A percentile compares a stretch with the other conserved stretches of the same genome.
phyloP scores from a whole-genome alignment of 2,888 invertebrate species.

The Ornithoptera priamus region DNA sequence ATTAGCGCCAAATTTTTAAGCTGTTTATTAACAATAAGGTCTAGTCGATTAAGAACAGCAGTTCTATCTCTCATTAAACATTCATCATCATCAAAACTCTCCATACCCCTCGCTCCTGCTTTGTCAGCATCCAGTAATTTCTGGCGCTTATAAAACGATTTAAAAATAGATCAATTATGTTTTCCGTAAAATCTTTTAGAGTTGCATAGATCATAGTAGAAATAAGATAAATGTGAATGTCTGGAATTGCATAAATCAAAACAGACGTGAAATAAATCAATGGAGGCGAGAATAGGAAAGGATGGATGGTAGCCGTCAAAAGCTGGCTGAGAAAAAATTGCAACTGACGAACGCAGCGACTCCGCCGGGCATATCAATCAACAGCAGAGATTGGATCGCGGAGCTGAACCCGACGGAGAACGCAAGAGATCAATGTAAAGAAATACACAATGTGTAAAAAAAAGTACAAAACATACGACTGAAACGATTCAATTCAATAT shows the following conservation, averaged over 20 bases:
- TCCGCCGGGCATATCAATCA: constrained; percentile 56
- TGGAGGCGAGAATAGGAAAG: constrained; percentile 29
- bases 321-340: constrained; percentile 53
- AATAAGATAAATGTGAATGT: constrained; percentile 1
- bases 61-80: too few species aligned
- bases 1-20: too few species aligned
- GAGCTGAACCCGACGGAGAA: not conserved
- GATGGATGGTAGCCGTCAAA: constrained; percentile 45
- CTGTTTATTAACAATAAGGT: too few species aligned
- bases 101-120: too few species aligned
- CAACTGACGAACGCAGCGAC: constrained; percentile 43
- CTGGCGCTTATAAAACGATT: too few species aligned
- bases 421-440: not conserved
- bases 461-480: too few species aligned
- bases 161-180: too few species aligned
- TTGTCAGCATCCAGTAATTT: too few species aligned
- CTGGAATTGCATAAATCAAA: constrained; percentile 30
- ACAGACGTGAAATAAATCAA: constrained; percentile 47
- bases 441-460: not conserved
- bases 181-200: too few species aligned
- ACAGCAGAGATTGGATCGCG: constrained; percentile 50
- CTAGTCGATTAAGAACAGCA: too few species aligned
- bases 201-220: not conserved
- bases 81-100: too few species aligned
- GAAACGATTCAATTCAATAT: too few species aligned